phyloP scores from a whole-genome alignment of 2,888 invertebrate genomes.

The Andrena minutula region DNA sequence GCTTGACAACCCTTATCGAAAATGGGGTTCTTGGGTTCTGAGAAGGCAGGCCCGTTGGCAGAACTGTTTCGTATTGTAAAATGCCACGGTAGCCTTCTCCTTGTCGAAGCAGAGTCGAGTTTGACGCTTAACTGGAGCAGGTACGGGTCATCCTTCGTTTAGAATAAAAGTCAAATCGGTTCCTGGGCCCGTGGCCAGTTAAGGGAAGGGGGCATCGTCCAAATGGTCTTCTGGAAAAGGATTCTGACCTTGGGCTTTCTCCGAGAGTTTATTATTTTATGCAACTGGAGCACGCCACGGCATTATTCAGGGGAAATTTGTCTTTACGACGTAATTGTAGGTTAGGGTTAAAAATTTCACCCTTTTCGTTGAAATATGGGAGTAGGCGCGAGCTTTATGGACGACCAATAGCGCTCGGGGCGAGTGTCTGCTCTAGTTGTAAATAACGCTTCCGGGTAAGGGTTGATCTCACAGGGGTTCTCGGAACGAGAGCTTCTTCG shows the following conservation, averaged over 20 bases:
- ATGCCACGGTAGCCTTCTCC: constrained; percentile 58
- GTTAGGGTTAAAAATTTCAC: constrained; percentile 82
- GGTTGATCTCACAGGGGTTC: constrained; percentile 75
- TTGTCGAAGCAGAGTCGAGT: constrained; percentile 55
- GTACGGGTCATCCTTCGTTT: constrained; percentile 69
- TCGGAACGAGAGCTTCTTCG: constrained; percentile 49
- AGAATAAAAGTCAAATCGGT: constrained; percentile 65
- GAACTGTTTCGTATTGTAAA: constrained; percentile 8
- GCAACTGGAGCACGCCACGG: constrained; percentile 78
- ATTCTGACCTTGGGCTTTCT: constrained; percentile 72
- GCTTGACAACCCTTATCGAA: not conserved
- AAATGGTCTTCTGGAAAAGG: constrained; percentile 74
- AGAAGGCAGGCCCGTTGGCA: constrained; percentile 1
- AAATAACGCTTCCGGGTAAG: constrained; percentile 78
- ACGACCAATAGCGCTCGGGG: constrained; percentile 46
- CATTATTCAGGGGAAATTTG: constrained; percentile 69
- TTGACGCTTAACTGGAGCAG: constrained; percentile 80
- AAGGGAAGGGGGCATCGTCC: not conserved
- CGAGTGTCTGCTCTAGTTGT: constrained; percentile 80
- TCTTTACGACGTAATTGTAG: constrained; percentile 81
- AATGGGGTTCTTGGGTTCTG: not conserved
- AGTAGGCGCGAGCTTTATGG: constrained; percentile 68
- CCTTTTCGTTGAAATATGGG: constrained; percentile 79
- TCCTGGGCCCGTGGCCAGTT: constrained; percentile 31
- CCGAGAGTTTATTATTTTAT: constrained; percentile 78